Percentiles rank a stretch among this genome's conserved stretches.
Evolutionary conservation across 2,888 invertebrate genomes (phyloP).

Genomic region (Agapostemon virescens): DNA sequence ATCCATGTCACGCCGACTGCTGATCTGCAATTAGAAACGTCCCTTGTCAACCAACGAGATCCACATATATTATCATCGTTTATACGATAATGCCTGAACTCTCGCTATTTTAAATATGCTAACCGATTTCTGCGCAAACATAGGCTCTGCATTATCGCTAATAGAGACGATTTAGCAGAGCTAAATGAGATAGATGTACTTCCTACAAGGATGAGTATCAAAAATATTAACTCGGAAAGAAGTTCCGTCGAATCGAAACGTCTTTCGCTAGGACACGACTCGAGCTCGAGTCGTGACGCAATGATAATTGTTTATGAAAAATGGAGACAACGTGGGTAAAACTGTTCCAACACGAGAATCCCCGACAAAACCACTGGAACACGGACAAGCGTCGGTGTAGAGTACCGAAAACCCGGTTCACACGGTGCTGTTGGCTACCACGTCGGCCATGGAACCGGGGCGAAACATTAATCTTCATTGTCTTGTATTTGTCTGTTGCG

Average conservation of each 20-base stretch:
- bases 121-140: too few relatives aligned
- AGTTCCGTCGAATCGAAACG: background rate
- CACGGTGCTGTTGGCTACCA: constrained; percentile 51
- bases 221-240: too few relatives aligned
- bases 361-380: background rate
- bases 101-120: too few relatives aligned
- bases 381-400: constrained; percentile 19
- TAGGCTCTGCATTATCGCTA: too few relatives aligned
- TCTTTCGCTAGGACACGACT: background rate
- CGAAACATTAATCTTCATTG: constrained; percentile 76
- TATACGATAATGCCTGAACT: background rate
- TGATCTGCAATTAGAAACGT: constrained; percentile 70
- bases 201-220: too few relatives aligned
- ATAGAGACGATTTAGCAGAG: too few relatives aligned
- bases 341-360: background rate
- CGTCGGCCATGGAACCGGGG: constrained; percentile 52
- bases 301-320: background rate
- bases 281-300: background rate
- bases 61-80: background rate
- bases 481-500: constrained; percentile 75
- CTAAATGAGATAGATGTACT: too few relatives aligned
- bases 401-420: constrained; percentile 56
- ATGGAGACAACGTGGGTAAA: background rate
- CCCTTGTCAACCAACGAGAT: background rate
- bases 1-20: constrained; percentile 85